A percentile compares a stretch with the other conserved stretches of the same genome.
Conservation (phyloP, 2,888 invertebrate species). For the Formica aserva region DNA sequence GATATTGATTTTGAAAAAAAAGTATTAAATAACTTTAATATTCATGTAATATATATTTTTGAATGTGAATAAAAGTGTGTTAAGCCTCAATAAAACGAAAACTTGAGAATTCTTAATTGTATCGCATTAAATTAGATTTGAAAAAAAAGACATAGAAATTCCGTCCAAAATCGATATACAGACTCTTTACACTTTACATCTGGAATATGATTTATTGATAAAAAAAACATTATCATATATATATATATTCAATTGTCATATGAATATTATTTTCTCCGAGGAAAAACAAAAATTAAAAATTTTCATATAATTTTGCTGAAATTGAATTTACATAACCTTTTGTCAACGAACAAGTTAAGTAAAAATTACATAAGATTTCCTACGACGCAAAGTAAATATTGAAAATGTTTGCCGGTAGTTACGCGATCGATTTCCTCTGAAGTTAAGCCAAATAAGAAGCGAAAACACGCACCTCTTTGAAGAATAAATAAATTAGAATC, state of each 20-base stretch:
- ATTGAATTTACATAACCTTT: not conserved
- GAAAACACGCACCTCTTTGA: not conserved
- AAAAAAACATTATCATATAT: not conserved
- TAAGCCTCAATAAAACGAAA: not conserved
- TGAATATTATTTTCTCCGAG: not conserved
- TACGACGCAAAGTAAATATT: not conserved
- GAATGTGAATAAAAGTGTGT: not conserved
- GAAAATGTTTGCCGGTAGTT: not conserved
- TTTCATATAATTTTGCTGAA: not conserved
- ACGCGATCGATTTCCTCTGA: not conserved
- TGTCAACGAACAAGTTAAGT: not conserved
- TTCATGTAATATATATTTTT: not conserved
- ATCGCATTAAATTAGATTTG: not conserved
- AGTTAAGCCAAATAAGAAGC: not conserved
- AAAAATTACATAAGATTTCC: not conserved
- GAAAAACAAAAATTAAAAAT: not conserved
- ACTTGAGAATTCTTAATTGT: not conserved
- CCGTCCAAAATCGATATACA: not conserved
- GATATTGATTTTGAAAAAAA: not conserved
- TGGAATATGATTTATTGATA: not conserved
- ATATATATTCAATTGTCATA: not conserved
- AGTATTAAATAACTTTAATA: not conserved
- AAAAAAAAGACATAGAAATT: not conserved
- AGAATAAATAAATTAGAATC: not conserved
- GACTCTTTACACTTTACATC: not conserved